Conservation (phyloP, 1,140 invertebrate species). For the Pygmarrhopalites habei region DNA sequence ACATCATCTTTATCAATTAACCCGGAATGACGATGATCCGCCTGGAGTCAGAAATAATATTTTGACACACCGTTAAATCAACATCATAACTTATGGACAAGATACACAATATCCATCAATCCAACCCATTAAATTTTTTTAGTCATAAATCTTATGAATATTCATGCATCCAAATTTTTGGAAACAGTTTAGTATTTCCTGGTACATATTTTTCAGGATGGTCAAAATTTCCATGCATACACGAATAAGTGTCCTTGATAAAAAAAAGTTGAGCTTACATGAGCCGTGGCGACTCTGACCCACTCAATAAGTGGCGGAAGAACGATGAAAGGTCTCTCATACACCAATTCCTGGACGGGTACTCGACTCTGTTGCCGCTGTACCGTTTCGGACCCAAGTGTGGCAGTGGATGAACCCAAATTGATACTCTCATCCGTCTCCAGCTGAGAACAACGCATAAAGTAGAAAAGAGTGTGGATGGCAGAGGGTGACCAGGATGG, state of each 20-base stretch:
- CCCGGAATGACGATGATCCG: constrained; percentile 67
- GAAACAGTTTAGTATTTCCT: too few species aligned
- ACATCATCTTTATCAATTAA: constrained; percentile 79
- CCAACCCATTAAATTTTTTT: too few species aligned
- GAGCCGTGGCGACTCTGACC: constrained; percentile 71
- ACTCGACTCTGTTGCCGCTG: constrained; percentile 36
- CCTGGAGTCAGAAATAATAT: too few species aligned
- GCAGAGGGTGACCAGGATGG: constrained; percentile 56
- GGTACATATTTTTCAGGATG: too few species aligned
- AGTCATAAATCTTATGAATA: too few species aligned
- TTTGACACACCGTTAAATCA: too few species aligned
- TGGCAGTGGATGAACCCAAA: constrained; percentile 25
- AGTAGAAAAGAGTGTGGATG: constrained; percentile 55
- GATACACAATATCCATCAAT: too few species aligned
- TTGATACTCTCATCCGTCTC: constrained; percentile 30
- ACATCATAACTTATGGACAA: too few species aligned
- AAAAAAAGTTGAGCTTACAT: too few species aligned
- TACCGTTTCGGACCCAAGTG: constrained; percentile 20
- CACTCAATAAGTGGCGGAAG: constrained; percentile 80
- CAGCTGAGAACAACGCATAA: constrained; percentile 79
- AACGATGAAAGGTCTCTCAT: constrained; percentile 77
- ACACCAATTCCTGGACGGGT: constrained; percentile 67
- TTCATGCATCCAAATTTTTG: too few species aligned
- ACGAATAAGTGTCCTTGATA: too few species aligned
- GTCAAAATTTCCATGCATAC: too few species aligned